phyloP scores from a whole-genome alignment of 2,113 vertebrate genomes.

The Scortum barcoo region DNA sequence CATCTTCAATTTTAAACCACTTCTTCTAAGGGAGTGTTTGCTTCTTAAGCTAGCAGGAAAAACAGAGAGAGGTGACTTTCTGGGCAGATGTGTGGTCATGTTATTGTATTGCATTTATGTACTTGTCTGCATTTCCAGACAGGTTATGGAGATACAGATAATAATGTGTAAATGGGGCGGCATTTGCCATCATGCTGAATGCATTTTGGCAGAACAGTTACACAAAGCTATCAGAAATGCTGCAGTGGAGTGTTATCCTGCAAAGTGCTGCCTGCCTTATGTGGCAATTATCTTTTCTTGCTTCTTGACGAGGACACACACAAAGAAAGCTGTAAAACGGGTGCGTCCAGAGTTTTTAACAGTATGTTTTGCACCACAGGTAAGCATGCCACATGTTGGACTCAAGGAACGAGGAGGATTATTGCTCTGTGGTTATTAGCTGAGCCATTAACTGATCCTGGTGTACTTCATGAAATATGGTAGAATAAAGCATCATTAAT shows the following conservation, averaged over 20 bases:
- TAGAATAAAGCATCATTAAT: not conserved
- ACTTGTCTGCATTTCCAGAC: not conserved
- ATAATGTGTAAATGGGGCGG: not conserved
- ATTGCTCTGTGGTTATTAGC: conserved; percentile 20
- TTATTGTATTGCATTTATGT: not conserved
- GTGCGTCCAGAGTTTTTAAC: not conserved
- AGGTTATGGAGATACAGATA: not conserved
- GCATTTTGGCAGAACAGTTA: not conserved
- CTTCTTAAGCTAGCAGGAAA: not conserved
- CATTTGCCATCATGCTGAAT: not conserved
- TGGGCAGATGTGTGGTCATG: not conserved
- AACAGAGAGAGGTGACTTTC: not conserved
- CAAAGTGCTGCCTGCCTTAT: not conserved
- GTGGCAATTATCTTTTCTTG: not conserved
- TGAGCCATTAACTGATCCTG: not conserved
- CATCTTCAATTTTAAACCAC: not conserved
- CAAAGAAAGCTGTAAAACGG: not conserved
- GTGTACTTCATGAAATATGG: not conserved
- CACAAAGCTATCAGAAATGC: not conserved
- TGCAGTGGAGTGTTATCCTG: not conserved
- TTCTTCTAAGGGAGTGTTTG: not conserved
- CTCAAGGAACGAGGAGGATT: not conserved
- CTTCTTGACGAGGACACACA: not conserved
- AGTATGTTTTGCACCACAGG: not conserved
- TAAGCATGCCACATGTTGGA: not conserved